phyloP scores from a whole-genome alignment of 2,888 invertebrate species.

The Netelia fuscicornis region DNA sequence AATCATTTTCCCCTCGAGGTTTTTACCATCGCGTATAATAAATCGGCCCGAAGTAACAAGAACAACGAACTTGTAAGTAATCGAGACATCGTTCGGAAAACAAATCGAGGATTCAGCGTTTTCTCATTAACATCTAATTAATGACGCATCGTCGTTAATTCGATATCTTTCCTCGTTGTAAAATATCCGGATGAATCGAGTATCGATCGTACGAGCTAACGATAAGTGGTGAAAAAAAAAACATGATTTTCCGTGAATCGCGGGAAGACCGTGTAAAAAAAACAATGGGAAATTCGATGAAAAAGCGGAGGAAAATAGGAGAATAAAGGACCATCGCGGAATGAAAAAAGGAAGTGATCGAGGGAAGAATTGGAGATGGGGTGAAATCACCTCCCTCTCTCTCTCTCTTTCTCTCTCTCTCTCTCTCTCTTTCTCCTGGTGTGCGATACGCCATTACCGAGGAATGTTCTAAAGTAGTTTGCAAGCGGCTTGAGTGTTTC shows the following conservation, averaged over 20 bases:
- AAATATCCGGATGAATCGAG: not conserved
- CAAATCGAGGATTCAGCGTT: too few relatives aligned
- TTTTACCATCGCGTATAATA: too few relatives aligned
- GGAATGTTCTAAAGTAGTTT: constrained; percentile 74
- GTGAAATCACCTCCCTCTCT: constrained; percentile 11
- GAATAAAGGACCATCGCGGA: constrained; percentile 14
- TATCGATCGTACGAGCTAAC: not conserved
- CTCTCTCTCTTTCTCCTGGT: constrained; percentile 34
- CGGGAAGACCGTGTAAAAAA: not conserved
- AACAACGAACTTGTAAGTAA: too few relatives aligned
- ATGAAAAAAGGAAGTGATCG: not conserved
- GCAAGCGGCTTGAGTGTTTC: constrained; percentile 74
- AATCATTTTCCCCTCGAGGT: not conserved
- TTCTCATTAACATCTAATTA: too few relatives aligned
- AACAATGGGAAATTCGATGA: not conserved
- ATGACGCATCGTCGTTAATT: too few relatives aligned
- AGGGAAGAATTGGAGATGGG: not conserved
- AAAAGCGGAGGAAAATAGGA: not conserved
- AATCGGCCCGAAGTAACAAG: too few relatives aligned
- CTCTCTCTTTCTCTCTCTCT: constrained; percentile 64
- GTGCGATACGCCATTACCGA: constrained; percentile 66
- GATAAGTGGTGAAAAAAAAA: not conserved
- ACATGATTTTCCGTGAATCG: not conserved
- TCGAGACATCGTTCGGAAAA: too few relatives aligned
- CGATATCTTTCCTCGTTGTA: too few relatives aligned